Evolutionary conservation across 2,797 vertebrate species (phyloP).

Genomic region (Ctenochaetus hawaiiensis): DNA sequence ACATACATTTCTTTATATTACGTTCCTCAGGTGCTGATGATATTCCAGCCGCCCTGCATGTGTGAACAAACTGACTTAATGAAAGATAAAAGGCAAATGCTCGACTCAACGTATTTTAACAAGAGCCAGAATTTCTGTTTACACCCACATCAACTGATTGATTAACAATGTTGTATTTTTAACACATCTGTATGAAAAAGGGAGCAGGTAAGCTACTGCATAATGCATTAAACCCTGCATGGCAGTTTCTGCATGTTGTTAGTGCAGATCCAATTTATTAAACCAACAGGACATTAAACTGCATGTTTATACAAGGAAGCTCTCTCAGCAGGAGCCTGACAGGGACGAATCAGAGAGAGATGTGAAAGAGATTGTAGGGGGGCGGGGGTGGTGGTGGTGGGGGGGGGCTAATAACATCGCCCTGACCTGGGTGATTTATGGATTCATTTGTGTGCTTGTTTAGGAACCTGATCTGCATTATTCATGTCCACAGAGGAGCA

Average conservation of each 20-base stretch:
- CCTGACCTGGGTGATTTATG: conserved; percentile 82
- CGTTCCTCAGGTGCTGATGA: not conserved
- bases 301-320: conserved; percentile 74
- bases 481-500: conserved; percentile 81
- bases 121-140: conserved; percentile 3
- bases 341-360: conserved; percentile 61
- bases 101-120: conserved; percentile 14
- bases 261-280: conserved; percentile 56
- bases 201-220: conserved; percentile 26
- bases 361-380: conserved; percentile 25
- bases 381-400: not conserved
- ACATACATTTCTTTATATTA: not conserved
- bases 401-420: conserved; percentile 65
- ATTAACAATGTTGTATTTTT: conserved; percentile 9
- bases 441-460: conserved; percentile 86
- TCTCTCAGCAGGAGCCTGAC: conserved; percentile 67
- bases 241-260: conserved; percentile 32
- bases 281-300: conserved; percentile 74
- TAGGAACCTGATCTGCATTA: conserved; percentile 85
- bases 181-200: conserved; percentile 21
- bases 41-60: not conserved
- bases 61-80: not conserved
- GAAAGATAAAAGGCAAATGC: not conserved
- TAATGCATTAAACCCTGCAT: conserved; percentile 33
- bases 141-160: conserved; percentile 1